These are phyloP conservation scores for Hymenopus coronatus DNA, from an alignment of 2,888 invertebrate species.

Conservation along the genomic window DNA sequence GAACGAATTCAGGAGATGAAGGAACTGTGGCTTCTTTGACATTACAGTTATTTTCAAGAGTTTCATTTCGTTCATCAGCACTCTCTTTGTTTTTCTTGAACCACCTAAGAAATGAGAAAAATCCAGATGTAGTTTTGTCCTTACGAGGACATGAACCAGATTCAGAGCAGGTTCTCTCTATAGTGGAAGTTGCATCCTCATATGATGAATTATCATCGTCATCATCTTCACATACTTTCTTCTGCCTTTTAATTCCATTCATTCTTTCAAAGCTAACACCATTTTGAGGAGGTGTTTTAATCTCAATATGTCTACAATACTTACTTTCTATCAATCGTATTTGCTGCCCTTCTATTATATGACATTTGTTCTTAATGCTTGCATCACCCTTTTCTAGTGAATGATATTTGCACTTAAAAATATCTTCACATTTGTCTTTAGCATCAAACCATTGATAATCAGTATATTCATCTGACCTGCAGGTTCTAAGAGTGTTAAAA, in stretches of 20 bases:
- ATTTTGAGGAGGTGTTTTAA: conserved; percentile 6
- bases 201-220: conserved; percentile 23
- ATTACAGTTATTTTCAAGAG: not conserved
- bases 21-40: conserved; percentile 9
- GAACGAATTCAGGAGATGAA: conserved; percentile 35
- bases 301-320: not conserved
- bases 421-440: conserved; percentile 20
- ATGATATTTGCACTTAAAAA: conserved; percentile 11
- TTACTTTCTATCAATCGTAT: conserved; percentile 7
- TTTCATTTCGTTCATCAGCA: conserved; percentile 24
- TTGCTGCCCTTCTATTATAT: conserved; percentile 5
- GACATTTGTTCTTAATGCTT: not conserved
- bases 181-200: conserved; percentile 25
- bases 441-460: conserved; percentile 36
- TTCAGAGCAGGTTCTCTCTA: conserved; percentile 11
- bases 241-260: conserved; percentile 14
- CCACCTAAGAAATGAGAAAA: conserved; percentile 70
- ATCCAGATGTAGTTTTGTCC: conserved; percentile 43
- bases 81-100: conserved; percentile 58
- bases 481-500: conserved; percentile 19
- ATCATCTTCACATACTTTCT: not conserved
- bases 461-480: conserved; percentile 29
- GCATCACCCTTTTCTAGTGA: conserved; percentile 17
- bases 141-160: conserved; percentile 30
- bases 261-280: conserved; percentile 23